Evolutionary conservation across 2,113 vertebrate genomes (phyloP).

Genomic region (Saccopteryx bilineata): DNA sequence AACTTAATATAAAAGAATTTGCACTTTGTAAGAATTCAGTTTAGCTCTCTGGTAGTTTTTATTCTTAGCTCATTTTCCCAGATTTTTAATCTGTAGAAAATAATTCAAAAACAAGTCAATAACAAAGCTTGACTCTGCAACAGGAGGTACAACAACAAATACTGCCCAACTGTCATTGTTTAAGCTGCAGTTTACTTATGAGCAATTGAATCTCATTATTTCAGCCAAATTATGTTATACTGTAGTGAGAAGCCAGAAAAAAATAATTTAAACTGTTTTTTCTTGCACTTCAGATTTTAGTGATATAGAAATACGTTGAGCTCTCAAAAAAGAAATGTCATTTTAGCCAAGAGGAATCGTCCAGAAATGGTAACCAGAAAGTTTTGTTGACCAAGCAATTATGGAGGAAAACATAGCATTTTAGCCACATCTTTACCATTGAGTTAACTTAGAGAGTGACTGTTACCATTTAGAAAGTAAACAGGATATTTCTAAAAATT

Average conservation of each 20-base stretch:
- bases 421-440: neutral
- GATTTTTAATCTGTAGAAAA: conserved; percentile 78
- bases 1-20: neutral
- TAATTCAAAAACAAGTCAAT: conserved; percentile 76
- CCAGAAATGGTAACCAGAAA: conserved; percentile 50
- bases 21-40: neutral
- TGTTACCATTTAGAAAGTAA: neutral
- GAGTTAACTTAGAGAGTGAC: neutral
- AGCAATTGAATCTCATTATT: conserved; percentile 87
- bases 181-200: conserved; percentile 86
- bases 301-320: conserved; percentile 65
- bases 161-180: conserved; percentile 81
- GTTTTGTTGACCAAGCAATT: neutral
- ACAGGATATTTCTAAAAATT: neutral
- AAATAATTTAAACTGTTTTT: conserved; percentile 13
- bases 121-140: conserved; percentile 72
- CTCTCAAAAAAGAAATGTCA: conserved; percentile 55
- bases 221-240: conserved; percentile 86
- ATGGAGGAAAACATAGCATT: too few relatives aligned
- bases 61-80: conserved; percentile 60
- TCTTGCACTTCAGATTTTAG: conserved; percentile 70
- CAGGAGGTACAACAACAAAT: conserved; percentile 80
- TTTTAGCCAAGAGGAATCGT: conserved; percentile 40
- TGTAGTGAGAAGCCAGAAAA: conserved; percentile 38
- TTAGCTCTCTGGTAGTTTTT: neutral